Base-by-base conservation (phyloP, 2,797 vertebrate species). In the Manis javanica region DNA sequence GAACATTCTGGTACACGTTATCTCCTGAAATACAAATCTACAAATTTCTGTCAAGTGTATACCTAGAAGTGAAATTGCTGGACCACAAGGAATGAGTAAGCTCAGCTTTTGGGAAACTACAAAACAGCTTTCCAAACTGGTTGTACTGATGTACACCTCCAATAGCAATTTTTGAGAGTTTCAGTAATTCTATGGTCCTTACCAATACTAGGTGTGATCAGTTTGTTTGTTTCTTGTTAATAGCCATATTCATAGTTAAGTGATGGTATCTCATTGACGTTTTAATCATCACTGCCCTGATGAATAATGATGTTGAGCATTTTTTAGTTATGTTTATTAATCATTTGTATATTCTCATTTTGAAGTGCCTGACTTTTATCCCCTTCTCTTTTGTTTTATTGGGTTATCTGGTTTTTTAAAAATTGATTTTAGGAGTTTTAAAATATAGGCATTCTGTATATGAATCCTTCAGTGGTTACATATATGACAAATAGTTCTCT, bases 271-370 rank as follows among this genome's bases (percentile, higher is more conserved):
- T 14, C 6, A 59, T 24, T 74, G 12, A 46, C 57, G 5, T 24
- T 88, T 69, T 46, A 46, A 46, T 89, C 49, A 74, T 24, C 34
- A 89, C 75, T 75, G 72, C 75, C 34, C 26, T 46, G 31, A 55
- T 55, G 34, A 75, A 75, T 72, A 63, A 69, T 29, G 71, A 82
- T 1, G 0, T 21, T 3, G 7, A 63, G 11, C 3, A 74, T 13
- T 46, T 34, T 87, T 68, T 14, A 63, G 64, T 59, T 46, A 5
- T 71, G 4, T 51, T 91, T 66, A 53, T 29, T 55, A 6, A 13
- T n/a, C 31, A 87, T 63, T 59, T 79, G 42, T 23, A 34, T 29
- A 74, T 87, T 86, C n/a, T 61, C n/a, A 83, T 75, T 91, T 93
- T 77, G 21, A 87, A 72, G 37, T 8, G 10, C 8, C 10, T 83